A percentile compares a stretch with the other conserved stretches of the same genome.
These are phyloP conservation scores for Hemicrepidius hirtus DNA, from an alignment of 2,888 invertebrate species.

Conservation along the genomic window DNA sequence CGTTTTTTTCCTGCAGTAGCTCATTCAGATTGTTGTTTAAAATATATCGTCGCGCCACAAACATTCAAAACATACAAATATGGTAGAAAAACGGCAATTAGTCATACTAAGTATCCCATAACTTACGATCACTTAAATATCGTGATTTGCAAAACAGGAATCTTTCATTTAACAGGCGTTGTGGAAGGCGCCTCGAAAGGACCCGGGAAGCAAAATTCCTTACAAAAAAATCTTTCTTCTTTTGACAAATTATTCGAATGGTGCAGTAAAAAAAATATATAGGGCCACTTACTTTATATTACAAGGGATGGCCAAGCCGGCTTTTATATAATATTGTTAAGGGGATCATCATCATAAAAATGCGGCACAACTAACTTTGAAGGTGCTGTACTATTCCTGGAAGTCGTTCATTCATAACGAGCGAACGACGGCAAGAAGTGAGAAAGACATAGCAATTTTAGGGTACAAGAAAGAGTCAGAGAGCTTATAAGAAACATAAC, in stretches of 20 bases:
- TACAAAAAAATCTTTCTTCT: background rate
- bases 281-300: slow-evolving; percentile 16
- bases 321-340: slow-evolving; percentile 33
- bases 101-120: slow-evolving; percentile 36
- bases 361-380: slow-evolving; percentile 54
- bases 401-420: slow-evolving; percentile 64
- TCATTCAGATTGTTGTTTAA: slow-evolving; percentile 4
- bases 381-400: slow-evolving; percentile 61
- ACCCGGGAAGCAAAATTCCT: slow-evolving; percentile 3
- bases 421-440: slow-evolving; percentile 52
- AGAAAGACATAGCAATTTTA: slow-evolving; percentile 44
- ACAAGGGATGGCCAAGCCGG: slow-evolving; percentile 26
- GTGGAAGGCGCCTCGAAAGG: slow-evolving; percentile 19
- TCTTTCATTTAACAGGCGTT: slow-evolving; percentile 23
- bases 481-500: slow-evolving; percentile 56
- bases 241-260: slow-evolving; percentile 10
- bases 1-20: slow-evolving; percentile 15
- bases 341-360: slow-evolving; percentile 39
- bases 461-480: slow-evolving; percentile 41
- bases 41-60: background rate
- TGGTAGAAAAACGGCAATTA: slow-evolving; percentile 32
- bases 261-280: background rate
- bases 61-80: slow-evolving; percentile 24
- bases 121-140: slow-evolving; percentile 39
- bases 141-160: slow-evolving; percentile 34